Evolutionary conservation across 2,113 vertebrate species (phyloP).

Genomic region (Myrmecophaga tridactyla): DNA sequence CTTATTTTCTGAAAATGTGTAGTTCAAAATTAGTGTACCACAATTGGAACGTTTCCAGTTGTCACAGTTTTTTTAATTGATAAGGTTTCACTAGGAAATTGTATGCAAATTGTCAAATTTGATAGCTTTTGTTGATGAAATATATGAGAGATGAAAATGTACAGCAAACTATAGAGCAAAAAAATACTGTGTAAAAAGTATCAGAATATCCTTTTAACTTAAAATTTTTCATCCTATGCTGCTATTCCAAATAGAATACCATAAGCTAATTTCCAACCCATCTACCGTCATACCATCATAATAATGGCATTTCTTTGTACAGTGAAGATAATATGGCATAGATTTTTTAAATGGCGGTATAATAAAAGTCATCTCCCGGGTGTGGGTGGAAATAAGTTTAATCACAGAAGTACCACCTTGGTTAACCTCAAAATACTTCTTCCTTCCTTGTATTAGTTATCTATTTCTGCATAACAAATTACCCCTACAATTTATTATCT

Average conservation of each 20-base stretch:
- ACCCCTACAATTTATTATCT: no score
- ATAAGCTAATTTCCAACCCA: background rate
- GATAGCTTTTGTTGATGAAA: background rate
- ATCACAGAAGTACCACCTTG: background rate
- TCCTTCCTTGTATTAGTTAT: background rate
- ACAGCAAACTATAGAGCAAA: background rate
- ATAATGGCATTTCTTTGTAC: background rate
- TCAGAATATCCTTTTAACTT: background rate
- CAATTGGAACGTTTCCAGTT: background rate
- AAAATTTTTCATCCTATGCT: background rate
- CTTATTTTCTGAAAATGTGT: constrained; percentile 2
- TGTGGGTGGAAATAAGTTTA: background rate
- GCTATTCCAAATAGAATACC: background rate
- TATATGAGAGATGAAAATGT: background rate
- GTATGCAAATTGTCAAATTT: background rate
- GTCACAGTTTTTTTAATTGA: background rate
- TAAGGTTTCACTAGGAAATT: background rate
- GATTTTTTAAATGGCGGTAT: background rate
- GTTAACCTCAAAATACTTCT: background rate
- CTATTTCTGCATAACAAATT: background rate
- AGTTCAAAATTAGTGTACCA: background rate
- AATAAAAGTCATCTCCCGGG: background rate
- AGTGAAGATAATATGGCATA: background rate
- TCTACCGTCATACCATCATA: background rate
- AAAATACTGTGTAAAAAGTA: background rate